Base-by-base conservation (phyloP, 1,140 invertebrate genomes). In the Solenopsis invicta region DNA sequence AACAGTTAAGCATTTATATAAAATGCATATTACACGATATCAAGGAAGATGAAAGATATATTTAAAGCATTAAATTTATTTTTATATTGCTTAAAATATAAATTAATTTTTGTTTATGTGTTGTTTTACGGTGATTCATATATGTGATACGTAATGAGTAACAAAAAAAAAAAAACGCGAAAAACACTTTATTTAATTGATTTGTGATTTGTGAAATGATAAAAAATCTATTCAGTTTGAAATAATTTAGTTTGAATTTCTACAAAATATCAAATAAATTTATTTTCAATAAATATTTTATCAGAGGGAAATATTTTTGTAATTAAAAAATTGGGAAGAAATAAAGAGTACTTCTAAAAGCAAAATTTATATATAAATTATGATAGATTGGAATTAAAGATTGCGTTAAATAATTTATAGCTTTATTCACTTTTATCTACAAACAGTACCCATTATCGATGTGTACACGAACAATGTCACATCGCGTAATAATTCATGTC, bases 391-490 rank as follows among this genome's bases (percentile, higher is more conserved):
- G 12, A 72, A 85, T 48, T 41, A 76, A 66, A 62, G 13, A 64
- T 62, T 78, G 45, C 56, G 24, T 78, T 77, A 85, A 85, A 76
- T 86, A 59, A 81, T 81, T 80, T 78, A 61, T 61, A 67, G 45
- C 37, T 90, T 89, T 90, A 90, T 90, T 90, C 45, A 80, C 77
- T 52, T 61, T 62, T 89, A 90, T 90, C 78, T 90, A 90, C 88
- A 90, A 90, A 89, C 72, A 64, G 78, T 69, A 88, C 16, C 24
- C 16, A 64, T 75, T 82, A 48, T 45, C 59, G n/a, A 56, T 87
- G 76, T 74, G 66, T 75, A 88, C 81, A 67, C 37, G 41, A 41
- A 66, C 24, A 71, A 59, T 52, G 29, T 76, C 41, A 77, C n/a
- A 54, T 59, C 13, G 50, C 24, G 8, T n/a, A 66, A 45, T 67